phyloP scores from a whole-genome alignment of 2,113 vertebrate genomes.

The Nymphicus hollandicus region DNA sequence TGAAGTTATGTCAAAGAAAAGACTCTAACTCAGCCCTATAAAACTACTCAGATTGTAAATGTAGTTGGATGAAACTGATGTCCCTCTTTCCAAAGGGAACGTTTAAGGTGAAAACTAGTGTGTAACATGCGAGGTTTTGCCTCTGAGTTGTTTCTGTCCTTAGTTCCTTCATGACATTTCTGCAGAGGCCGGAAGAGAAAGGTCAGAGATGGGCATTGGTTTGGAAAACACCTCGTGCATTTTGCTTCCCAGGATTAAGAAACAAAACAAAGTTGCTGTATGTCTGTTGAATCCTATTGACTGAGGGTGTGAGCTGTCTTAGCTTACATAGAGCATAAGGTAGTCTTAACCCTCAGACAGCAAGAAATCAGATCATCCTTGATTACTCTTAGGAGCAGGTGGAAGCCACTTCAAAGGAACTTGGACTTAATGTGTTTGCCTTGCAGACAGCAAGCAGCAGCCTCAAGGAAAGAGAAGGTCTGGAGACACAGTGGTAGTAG shows the following conservation, averaged over 20 bases:
- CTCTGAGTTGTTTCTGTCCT: not conserved
- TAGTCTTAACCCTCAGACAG: not conserved
- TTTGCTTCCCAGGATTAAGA: not conserved
- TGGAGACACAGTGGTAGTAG: not conserved
- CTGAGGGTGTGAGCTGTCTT: not conserved
- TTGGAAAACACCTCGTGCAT: not conserved
- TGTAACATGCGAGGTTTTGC: fast-evolving
- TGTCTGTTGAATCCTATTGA: not conserved
- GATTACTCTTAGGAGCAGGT: not conserved
- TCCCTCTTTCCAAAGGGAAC: not conserved
- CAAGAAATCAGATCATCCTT: not conserved
- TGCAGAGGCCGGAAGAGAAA: not conserved
- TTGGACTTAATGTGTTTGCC: not conserved
- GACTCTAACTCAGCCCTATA: not conserved
- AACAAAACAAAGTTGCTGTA: not conserved
- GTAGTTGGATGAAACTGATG: not conserved
- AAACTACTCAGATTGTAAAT: not conserved
- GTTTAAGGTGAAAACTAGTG: not conserved
- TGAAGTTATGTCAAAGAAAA: not conserved
- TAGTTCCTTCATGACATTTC: not conserved
- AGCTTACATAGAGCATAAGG: not conserved
- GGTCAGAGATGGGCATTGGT: not conserved
- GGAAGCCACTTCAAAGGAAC: not conserved
- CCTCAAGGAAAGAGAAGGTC: not conserved
- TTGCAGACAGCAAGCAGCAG: not conserved